phyloP scores from a whole-genome alignment of 1,140 invertebrate species.

The Thaumatotibia leucotreta region DNA sequence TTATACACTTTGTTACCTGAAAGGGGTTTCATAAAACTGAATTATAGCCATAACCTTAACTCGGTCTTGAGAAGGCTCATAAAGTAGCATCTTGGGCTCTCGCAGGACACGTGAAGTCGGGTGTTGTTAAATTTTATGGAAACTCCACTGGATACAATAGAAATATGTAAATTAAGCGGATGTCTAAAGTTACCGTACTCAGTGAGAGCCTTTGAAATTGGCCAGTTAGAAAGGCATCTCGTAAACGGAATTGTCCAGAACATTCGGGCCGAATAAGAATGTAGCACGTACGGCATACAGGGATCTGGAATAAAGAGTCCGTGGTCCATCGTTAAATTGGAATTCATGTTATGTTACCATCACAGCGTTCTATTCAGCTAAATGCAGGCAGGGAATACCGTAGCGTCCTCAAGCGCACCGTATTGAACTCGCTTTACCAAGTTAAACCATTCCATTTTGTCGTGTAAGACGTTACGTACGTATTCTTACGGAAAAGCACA shows the following conservation, averaged over 20 bases:
- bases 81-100: slow-evolving; percentile 63
- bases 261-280: slow-evolving; percentile 28
- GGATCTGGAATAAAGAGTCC: slow-evolving; percentile 7
- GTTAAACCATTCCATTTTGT: not conserved
- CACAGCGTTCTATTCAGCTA: slow-evolving; percentile 39
- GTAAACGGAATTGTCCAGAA: slow-evolving; percentile 28
- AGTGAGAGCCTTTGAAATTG: slow-evolving; percentile 35
- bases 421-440: slow-evolving; percentile 10
- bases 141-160: slow-evolving; percentile 53
- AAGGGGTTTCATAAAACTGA: slow-evolving; percentile 71
- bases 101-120: slow-evolving; percentile 53
- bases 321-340: slow-evolving; percentile 35
- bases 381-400: slow-evolving; percentile 29
- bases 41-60: slow-evolving; percentile 70
- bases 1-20: slow-evolving; percentile 64
- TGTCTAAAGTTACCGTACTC: slow-evolving; percentile 27
- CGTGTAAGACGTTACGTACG: not conserved
- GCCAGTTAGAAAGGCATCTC: slow-evolving; percentile 27
- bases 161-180: slow-evolving; percentile 58
- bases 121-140: slow-evolving; percentile 68
- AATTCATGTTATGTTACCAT: slow-evolving; percentile 41
- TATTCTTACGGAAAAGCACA: not conserved
- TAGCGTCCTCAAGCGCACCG: slow-evolving; percentile 19
- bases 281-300: slow-evolving; percentile 21
- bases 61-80: slow-evolving; percentile 61